These are phyloP conservation scores for Cataglyphis albicans DNA, from an alignment of 2,888 invertebrate genomes.

Conservation along the genomic window DNA sequence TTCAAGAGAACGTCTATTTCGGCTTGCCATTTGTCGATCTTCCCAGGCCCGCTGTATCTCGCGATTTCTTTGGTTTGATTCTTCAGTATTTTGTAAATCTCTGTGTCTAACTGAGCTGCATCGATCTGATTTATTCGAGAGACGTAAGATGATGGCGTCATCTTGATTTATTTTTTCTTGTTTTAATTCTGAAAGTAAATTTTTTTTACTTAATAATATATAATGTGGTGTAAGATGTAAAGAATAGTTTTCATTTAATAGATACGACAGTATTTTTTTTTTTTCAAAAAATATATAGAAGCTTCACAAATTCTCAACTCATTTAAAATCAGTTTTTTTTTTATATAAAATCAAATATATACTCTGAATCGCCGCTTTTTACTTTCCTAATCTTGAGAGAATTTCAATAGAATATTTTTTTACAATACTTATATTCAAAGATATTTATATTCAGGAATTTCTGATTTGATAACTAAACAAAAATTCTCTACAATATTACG, in stretches of 20 bases:
- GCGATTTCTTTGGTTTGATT: conserved; percentile 89
- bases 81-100: conserved; percentile 91
- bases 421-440: background rate
- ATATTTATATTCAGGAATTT: background rate
- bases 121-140: conserved; percentile 89
- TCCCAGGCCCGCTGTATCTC: conserved; percentile 88
- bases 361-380: background rate
- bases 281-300: background rate
- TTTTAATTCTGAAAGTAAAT: background rate
- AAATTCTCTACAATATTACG: background rate
- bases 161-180: conserved; percentile 48
- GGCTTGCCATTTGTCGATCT: conserved; percentile 87
- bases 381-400: background rate
- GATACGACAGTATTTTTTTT: background rate
- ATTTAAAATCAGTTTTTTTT: background rate
- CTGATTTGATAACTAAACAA: background rate
- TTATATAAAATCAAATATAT: background rate
- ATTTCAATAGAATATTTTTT: background rate
- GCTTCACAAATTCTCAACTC: background rate
- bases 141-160: conserved; percentile 79
- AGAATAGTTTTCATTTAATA: background rate
- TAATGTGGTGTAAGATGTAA: background rate
- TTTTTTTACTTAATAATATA: background rate
- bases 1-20: conserved; percentile 91
- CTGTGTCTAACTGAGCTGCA: conserved; percentile 92